phyloP scores from a whole-genome alignment of 2,797 vertebrate species.

The Xerus rutilus region DNA sequence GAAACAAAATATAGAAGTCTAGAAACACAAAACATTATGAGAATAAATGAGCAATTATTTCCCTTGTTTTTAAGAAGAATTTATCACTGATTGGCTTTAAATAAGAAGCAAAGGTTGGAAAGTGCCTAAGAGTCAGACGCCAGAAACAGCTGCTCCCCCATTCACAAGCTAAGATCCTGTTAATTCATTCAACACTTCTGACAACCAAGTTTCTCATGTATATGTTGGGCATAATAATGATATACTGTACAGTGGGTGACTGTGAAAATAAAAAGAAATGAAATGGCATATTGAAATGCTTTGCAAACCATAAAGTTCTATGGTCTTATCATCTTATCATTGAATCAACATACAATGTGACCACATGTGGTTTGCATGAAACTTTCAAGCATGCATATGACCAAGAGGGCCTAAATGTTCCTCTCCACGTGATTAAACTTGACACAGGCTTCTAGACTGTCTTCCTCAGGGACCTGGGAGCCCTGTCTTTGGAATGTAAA shows the following conservation, averaged over 20 bases:
- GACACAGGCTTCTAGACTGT: background rate
- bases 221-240: background rate
- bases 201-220: background rate
- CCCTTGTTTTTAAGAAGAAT: constrained; percentile 11
- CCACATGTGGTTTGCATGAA: background rate
- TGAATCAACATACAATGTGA: constrained; percentile 43
- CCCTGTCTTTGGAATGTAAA: constrained; percentile 30
- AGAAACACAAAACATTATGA: background rate
- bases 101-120: background rate
- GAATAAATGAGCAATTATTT: background rate
- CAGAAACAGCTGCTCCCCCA: background rate
- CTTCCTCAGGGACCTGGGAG: background rate
- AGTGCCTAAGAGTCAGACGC: background rate
- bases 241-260: background rate
- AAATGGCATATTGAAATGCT: background rate
- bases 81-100: constrained; percentile 15
- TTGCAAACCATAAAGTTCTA: background rate
- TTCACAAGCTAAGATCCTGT: background rate
- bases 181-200: constrained; percentile 6
- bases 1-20: background rate
- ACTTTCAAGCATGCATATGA: background rate
- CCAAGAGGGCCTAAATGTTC: background rate
- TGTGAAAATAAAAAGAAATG: constrained; percentile 17
- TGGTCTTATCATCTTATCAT: background rate
- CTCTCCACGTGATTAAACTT: background rate